Percentiles rank a stretch among this genome's conserved stretches.
Conservation (phyloP, 2,888 invertebrate genomes). For the Trissolcus brochymenae region DNA sequence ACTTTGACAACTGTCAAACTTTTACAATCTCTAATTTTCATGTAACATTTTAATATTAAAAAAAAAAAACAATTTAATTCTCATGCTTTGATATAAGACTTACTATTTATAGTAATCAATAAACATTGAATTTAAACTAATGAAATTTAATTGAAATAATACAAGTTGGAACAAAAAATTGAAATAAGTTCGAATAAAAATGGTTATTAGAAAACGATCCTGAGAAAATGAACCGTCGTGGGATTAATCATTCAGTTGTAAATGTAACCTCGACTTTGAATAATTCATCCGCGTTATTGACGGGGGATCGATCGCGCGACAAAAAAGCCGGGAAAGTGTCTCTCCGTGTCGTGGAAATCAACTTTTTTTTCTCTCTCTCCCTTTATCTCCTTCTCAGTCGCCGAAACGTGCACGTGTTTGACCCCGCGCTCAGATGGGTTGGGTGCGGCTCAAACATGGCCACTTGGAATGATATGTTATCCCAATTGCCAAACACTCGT, state of each 20-base stretch:
- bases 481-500: no score
- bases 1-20: not conserved
- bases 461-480: constrained; percentile 51
- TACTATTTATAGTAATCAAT: no score
- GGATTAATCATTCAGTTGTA: constrained; percentile 26
- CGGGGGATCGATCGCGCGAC: constrained; percentile 36
- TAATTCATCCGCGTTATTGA: constrained; percentile 36
- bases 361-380: constrained; percentile 23
- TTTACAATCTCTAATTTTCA: not conserved
- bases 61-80: no score
- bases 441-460: constrained; percentile 75
- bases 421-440: constrained; percentile 60
- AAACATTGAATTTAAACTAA: no score
- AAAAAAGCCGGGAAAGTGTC: constrained; percentile 36
- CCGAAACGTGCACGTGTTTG: constrained; percentile 46
- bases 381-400: constrained; percentile 2
- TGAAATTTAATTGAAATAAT: no score
- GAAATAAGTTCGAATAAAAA: no score
- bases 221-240: not conserved
- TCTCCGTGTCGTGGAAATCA: constrained; percentile 16
- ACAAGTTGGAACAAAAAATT: no score
- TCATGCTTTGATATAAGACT: no score
- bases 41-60: no score
- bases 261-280: constrained; percentile 45
- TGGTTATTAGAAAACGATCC: no score